Percentiles rank a stretch among this genome's conserved stretches.
phyloP scores from a whole-genome alignment of 2,797 vertebrate genomes.

The Enteromius fasciolatus region DNA sequence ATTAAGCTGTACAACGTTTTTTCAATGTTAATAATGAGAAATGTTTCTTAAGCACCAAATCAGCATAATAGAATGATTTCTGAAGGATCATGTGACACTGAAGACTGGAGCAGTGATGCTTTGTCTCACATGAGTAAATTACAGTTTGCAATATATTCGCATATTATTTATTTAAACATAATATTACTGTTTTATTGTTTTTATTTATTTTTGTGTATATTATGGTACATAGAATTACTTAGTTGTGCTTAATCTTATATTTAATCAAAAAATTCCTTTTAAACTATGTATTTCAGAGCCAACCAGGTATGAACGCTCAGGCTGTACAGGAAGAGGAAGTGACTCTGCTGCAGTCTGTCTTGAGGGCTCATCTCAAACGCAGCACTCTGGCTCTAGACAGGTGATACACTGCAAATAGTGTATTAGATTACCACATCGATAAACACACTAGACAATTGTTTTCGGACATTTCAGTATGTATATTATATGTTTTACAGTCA shows the following conservation, averaged over 20 bases:
- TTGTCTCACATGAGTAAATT: background rate
- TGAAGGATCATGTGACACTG: background rate
- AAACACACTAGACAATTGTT: background rate
- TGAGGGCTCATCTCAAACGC: slow-evolving; percentile 85
- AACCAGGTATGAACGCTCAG: slow-evolving; percentile 32
- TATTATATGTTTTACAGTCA: background rate
- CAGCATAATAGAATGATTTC: background rate
- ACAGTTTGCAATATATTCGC: background rate
- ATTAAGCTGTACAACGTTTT: background rate
- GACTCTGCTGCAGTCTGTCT: slow-evolving; percentile 80
- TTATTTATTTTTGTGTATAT: too few species aligned
- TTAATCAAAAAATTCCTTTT: background rate
- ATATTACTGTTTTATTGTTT: background rate
- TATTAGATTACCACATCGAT: background rate
- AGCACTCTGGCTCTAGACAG: slow-evolving; percentile 66
- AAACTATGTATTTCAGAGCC: slow-evolving; percentile 30
- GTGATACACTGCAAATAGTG: slow-evolving; percentile 66
- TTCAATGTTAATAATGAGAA: background rate
- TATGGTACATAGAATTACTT: background rate
- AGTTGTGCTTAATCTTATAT: background rate
- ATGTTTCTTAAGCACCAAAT: background rate
- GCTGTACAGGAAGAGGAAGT: slow-evolving; percentile 70
- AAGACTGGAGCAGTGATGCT: background rate
- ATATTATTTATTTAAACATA: background rate
- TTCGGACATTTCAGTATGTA: background rate